A percentile compares a stretch with the other conserved stretches of the same genome.
phyloP scores from a whole-genome alignment of 2,113 vertebrate genomes.

The Excalfactoria chinensis region DNA sequence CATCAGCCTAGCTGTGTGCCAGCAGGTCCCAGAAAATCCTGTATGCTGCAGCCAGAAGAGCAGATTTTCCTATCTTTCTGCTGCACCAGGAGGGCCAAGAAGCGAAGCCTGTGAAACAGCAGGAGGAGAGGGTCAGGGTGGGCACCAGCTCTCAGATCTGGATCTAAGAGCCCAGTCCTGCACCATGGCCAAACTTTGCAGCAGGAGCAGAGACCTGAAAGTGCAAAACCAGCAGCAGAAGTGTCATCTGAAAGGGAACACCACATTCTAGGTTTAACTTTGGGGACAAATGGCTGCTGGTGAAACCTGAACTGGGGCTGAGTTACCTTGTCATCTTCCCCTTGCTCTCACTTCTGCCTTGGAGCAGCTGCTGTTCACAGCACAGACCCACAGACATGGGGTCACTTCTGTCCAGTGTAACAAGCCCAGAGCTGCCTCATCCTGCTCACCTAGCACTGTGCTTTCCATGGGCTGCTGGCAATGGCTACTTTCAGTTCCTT shows the following conservation, averaged over 20 bases:
- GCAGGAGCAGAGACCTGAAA: not conserved
- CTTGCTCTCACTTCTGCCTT: not conserved
- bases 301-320: not conserved
- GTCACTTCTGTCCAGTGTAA: not conserved
- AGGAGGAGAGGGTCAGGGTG: not conserved
- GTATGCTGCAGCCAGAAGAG: not conserved
- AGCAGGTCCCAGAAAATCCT: not conserved
- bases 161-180: not conserved
- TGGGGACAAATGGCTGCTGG: accelerated
- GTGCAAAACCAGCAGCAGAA: not conserved
- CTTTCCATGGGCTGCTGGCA: not conserved
- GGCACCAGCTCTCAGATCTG: not conserved
- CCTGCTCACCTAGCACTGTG: accelerated
- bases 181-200: accelerated
- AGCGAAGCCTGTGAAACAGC: not conserved
- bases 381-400: not conserved
- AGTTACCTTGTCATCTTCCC: accelerated
- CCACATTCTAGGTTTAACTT: slow-evolving; percentile 49
- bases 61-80: not conserved
- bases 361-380: accelerated
- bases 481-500: not conserved
- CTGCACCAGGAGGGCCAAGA: accelerated
- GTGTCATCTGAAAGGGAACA: slow-evolving; percentile 46
- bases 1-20: not conserved
- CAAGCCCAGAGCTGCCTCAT: not conserved